Percentiles rank a stretch among this genome's conserved stretches.
phyloP scores from a whole-genome alignment of 2,113 vertebrate genomes.

The Astur gentilis region DNA sequence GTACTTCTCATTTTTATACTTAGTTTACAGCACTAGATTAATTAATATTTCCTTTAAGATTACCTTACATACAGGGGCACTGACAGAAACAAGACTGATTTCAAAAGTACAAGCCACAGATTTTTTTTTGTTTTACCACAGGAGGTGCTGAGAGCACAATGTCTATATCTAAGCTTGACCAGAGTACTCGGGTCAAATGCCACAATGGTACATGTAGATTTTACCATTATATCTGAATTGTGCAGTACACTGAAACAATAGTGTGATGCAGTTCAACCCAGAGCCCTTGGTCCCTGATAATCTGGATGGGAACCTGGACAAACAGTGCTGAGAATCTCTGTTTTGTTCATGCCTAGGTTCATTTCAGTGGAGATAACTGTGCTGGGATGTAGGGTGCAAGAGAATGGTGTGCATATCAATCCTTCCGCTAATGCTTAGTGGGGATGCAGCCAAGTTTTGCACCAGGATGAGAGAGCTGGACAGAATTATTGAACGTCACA shows the following conservation, averaged over 20 bases:
- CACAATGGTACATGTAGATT: not conserved
- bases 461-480: not conserved
- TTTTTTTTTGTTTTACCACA: not conserved
- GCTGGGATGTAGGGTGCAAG: not conserved
- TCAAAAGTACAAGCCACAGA: not conserved
- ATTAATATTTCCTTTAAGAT: not conserved
- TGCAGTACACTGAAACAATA: not conserved
- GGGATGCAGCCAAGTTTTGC: not conserved
- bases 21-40: not conserved
- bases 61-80: not conserved
- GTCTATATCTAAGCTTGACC: not conserved
- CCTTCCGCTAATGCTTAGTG: not conserved
- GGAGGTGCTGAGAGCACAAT: not conserved
- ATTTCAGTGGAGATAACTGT: no score
- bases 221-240: not conserved
- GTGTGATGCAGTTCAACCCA: not conserved
- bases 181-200: not conserved
- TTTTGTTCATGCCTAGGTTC: not conserved
- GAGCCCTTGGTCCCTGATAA: not conserved
- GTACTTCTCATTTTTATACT: not conserved
- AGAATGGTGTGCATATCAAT: not conserved
- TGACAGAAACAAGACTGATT: not conserved
- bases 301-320: not conserved
- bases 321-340: not conserved
- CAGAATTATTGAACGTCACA: not conserved